These are phyloP conservation scores for Xylocampa areola DNA, from an alignment of 2,888 invertebrate genomes.

Conservation along the genomic window DNA sequence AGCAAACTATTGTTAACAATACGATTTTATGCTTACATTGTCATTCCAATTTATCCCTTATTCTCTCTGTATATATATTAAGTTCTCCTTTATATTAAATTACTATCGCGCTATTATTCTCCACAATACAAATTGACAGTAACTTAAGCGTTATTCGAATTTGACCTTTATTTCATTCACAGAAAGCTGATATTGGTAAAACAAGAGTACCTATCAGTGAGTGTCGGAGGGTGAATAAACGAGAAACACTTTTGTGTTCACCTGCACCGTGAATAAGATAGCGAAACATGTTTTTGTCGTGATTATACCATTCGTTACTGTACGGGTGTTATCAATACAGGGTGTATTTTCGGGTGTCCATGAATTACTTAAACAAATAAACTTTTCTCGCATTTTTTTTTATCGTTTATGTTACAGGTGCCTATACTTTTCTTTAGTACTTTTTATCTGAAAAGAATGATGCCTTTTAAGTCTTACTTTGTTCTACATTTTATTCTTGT, in stretches of 20 bases:
- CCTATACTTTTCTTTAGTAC: too few species aligned
- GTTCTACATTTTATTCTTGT: neutral
- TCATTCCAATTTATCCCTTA: slow-evolving; percentile 28
- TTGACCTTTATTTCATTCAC: slow-evolving; percentile 19
- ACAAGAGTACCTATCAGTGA: neutral
- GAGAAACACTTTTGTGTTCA: slow-evolving; percentile 44
- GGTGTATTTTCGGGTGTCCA: slow-evolving; percentile 43
- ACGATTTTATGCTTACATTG: slow-evolving; percentile 15
- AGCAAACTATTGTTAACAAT: slow-evolving; percentile 17
- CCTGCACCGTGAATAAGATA: slow-evolving; percentile 49
- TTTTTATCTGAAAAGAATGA: too few species aligned
- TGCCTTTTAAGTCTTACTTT: neutral
- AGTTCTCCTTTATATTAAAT: slow-evolving; percentile 32
- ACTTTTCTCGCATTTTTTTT: neutral
- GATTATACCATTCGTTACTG: slow-evolving; percentile 54
- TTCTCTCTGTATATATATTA: slow-evolving; percentile 2
- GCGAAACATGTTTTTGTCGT: slow-evolving; percentile 47
- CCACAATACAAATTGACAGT: slow-evolving; percentile 18
- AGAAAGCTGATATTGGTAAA: slow-evolving; percentile 18
- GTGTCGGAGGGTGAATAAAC: slow-evolving; percentile 30
- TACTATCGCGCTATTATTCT: slow-evolving; percentile 16
- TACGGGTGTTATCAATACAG: slow-evolving; percentile 50
- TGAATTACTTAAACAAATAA: slow-evolving; percentile 10
- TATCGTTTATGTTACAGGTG: neutral
- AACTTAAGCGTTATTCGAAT: slow-evolving; percentile 8